phyloP scores from a whole-genome alignment of 2,797 vertebrate genomes.

The Dendrocincla tyrannina region DNA sequence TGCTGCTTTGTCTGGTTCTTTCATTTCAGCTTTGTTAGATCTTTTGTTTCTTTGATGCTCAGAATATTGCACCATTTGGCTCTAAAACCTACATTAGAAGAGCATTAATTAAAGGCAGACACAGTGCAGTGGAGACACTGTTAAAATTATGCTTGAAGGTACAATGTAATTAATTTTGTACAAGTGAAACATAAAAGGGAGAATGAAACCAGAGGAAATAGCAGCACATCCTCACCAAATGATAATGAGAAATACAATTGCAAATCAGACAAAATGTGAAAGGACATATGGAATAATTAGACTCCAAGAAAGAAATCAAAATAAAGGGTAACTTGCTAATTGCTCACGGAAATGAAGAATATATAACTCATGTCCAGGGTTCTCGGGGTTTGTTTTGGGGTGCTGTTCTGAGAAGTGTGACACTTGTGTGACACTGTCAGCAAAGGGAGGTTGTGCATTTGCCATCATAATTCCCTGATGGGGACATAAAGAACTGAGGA shows the following conservation, averaged over 20 bases:
- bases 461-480: not conserved
- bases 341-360: not conserved
- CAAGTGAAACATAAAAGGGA: slow-evolving; percentile 76
- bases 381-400: not conserved
- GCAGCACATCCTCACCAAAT: slow-evolving; percentile 63
- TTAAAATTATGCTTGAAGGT: slow-evolving; percentile 79
- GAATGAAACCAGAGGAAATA: slow-evolving; percentile 70
- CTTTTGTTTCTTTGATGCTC: slow-evolving; percentile 79
- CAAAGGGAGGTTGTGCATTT: not conserved
- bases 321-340: slow-evolving; percentile 53
- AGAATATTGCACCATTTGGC: slow-evolving; percentile 75
- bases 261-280: slow-evolving; percentile 69
- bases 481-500: not conserved
- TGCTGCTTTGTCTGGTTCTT: slow-evolving; percentile 49
- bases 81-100: slow-evolving; percentile 78
- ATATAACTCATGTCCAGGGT: not conserved
- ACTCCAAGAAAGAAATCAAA: slow-evolving; percentile 58
- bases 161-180: slow-evolving; percentile 82
- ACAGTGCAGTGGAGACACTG: slow-evolving; percentile 70
- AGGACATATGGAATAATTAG: slow-evolving; percentile 66
- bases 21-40: slow-evolving; percentile 70
- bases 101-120: slow-evolving; percentile 80
- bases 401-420: not conserved
- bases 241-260: slow-evolving; percentile 71
- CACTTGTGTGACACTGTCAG: not conserved